phyloP scores from a whole-genome alignment of 2,797 vertebrate genomes.

The Acropternis orthonyx region DNA sequence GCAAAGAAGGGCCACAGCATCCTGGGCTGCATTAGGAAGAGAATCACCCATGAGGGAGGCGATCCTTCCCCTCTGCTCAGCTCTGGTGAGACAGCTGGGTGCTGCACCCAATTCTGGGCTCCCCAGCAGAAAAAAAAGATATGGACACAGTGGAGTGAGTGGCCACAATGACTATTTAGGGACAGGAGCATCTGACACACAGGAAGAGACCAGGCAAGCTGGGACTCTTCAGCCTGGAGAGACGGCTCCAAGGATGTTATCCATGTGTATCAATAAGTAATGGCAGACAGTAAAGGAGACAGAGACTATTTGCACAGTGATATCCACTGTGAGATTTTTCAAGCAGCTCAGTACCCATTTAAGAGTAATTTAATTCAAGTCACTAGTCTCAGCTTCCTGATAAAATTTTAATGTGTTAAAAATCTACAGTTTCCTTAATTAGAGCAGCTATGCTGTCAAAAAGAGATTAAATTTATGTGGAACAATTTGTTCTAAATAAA shows the following conservation, averaged over 20 bases:
- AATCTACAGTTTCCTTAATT: slow-evolving; percentile 27
- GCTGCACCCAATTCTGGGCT: neutral
- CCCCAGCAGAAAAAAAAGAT: neutral
- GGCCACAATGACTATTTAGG: neutral
- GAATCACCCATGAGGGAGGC: neutral
- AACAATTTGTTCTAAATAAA: neutral
- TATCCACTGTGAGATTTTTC: neutral
- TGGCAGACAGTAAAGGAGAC: neutral
- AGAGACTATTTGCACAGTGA: neutral
- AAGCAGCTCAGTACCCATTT: neutral
- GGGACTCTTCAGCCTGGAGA: neutral
- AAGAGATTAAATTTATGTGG: neutral
- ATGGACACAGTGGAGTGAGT: neutral
- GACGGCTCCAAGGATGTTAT: neutral
- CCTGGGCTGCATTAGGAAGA: neutral
- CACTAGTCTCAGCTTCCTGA: neutral
- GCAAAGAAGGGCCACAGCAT: neutral
- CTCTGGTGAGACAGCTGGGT: neutral
- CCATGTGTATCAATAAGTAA: neutral
- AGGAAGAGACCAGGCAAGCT: neutral
- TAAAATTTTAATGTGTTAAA: slow-evolving; percentile 12
- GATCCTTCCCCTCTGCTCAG: neutral
- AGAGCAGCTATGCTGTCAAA: neutral
- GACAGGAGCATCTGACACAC: neutral
- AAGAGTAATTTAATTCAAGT: slow-evolving; percentile 11